Evolutionary conservation across 2,888 invertebrate species (phyloP), one percentile per base, ranked within the genome.

Genomic region (Lasiommata megera): DNA sequence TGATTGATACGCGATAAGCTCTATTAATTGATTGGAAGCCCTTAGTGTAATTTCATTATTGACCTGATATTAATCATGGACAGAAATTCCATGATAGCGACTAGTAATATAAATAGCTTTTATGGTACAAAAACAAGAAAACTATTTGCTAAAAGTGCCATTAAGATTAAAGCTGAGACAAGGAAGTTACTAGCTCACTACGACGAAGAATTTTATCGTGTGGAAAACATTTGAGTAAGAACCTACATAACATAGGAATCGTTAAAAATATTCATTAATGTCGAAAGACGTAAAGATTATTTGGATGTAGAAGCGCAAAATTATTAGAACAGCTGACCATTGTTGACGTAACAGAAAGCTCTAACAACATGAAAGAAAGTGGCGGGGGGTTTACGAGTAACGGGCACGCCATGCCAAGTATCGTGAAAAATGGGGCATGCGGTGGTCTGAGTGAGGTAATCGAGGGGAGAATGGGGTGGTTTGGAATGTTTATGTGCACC

Each of bases 401-500:
- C 67, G 68, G n/a, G 66, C 74, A 76, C 76, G 72, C 73, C 74
- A 79, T 70, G 72, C 74, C 76, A 74, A 79, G 73, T 75, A 72
- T 82, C 69, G 79, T 79, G 80, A 82, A 87, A 86, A 85, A 83
- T 82, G 80, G 81, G 77, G 71, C 77, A 80, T 67, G 62, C 59
- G 60, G 55, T 71, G 73, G 66, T 29, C 14, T 28, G 68, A 68
- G 57, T 52, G 65, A 69, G 66, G 64, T 40, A 58, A 54, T 51
- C 18, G 56, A 61, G 61, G 51, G 43, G 59, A 50, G 54, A 14
- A 31, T 38, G 55, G 54, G 57, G 43, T 14, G 29, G 51, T 28
- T 51, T 41, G 73, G 76, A 79, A 79, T 82, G 84, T 84, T 87
- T 86, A 85, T 84, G 79, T 83, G 80, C 77, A 82, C 78, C 78